Percentiles rank a stretch among this genome's conserved stretches.
These are phyloP conservation scores for Malurus splendens DNA, from an alignment of 2,797 vertebrate genomes.

Conservation along the genomic window DNA sequence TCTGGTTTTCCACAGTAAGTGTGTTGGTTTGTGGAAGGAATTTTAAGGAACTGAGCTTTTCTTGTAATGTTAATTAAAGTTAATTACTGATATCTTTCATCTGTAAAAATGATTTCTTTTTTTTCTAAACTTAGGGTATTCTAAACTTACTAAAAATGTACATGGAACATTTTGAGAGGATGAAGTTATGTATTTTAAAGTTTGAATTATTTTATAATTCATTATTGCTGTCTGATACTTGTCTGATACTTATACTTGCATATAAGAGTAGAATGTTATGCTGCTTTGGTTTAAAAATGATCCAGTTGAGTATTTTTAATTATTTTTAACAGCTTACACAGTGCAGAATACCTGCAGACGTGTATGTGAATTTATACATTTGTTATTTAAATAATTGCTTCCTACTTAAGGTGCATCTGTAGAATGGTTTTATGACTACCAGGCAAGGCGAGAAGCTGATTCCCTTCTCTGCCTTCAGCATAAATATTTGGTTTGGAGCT, in stretches of 20 bases:
- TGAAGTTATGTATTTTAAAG: neutral
- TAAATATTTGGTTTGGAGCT: neutral
- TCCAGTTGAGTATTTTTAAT: neutral
- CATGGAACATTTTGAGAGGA: neutral
- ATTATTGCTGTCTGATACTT: neutral
- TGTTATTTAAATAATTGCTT: neutral
- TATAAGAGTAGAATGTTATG: neutral
- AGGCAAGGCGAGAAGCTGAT: neutral
- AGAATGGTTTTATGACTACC: neutral
- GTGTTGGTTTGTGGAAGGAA: neutral
- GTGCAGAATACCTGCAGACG: neutral
- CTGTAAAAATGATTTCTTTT: neutral
- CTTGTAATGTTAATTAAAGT: neutral
- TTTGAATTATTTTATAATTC: neutral
- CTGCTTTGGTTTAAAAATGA: neutral
- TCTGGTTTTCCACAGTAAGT: neutral
- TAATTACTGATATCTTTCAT: neutral
- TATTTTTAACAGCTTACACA: neutral
- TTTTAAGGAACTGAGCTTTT: neutral
- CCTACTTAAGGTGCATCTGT: neutral
- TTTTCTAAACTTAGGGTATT: neutral
- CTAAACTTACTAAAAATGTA: neutral
- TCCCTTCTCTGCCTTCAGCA: neutral
- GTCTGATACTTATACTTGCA: neutral
- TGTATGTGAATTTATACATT: neutral